Base-by-base conservation (phyloP, 1,140 invertebrate genomes). In the Tetranychus cinnabarinus region DNA sequence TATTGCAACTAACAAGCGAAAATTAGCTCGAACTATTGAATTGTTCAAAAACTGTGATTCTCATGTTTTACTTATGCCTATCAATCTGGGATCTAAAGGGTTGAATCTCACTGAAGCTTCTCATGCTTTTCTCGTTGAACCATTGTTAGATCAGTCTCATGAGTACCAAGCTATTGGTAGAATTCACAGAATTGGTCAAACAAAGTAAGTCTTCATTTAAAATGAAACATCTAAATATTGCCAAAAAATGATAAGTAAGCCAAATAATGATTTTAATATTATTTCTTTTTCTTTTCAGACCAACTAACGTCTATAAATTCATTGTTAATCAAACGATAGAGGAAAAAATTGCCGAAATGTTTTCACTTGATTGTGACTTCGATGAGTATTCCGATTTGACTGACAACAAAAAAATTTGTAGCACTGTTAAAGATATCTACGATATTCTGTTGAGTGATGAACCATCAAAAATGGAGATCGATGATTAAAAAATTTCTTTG, bases 151-250 rank as follows among this genome's bases (percentile, higher is more conserved):
- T 71, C 77, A 79, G 12, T 81, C 79, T 2, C 80, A 82, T 65
- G 83, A 86, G 67, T 68, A 80, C 4, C 85, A 88, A 73, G 85
- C 84, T 3, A 81, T 88, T 60, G 84, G 83, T 0, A 72, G 85
- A 64, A 76, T 88, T 10, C 81, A 86, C 72, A 74, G 85, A 46
- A 85, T 88, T 66, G 85, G 85, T 0, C 85, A 88, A 72, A 83
- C 77, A 0, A 84, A 76, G 79, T 76, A 68, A 65, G 65, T 42
- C 10, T 42, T 10, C 1, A 42, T 42, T 10, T 10, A 42, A 42
- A 42, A 42, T 42, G 5, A 6, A 42, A 10, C 39, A 23, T 59
- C 1, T 33, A 34, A 23, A 4, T 39, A 7, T 54, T 61, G 13
- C 0, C 6, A 31, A 50, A 31, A 5, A 42, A 12, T 58, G 1